A percentile compares a stretch with the other conserved stretches of the same genome.
These are phyloP conservation scores for Burhinus oedicnemus DNA, from an alignment of 2,113 vertebrate species.

Conservation along the genomic window DNA sequence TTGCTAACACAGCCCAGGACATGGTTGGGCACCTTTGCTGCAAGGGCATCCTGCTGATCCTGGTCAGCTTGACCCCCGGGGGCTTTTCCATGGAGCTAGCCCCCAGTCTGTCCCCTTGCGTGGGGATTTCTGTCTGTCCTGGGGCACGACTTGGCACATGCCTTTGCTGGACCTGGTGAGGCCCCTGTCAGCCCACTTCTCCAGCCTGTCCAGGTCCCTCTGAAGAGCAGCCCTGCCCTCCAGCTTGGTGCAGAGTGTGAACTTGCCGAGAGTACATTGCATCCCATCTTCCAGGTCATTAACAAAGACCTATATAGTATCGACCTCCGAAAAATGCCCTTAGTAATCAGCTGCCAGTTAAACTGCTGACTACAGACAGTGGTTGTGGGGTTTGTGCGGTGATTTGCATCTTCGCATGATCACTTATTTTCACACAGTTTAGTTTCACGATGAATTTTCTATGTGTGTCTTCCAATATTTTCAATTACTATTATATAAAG, in stretches of 20 bases:
- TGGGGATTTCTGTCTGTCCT: not conserved
- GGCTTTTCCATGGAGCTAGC: not conserved
- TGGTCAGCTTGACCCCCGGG: not conserved
- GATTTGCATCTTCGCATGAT: not conserved
- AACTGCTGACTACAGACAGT: not conserved
- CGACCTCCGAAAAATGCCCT: not conserved
- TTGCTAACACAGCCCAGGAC: not conserved
- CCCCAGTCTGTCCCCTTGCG: not conserved
- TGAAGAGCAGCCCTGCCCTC: not conserved
- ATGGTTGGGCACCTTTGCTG: not conserved
- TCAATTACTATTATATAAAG: not conserved
- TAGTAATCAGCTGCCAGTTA: not conserved
- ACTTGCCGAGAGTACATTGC: not conserved
- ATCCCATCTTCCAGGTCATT: not conserved
- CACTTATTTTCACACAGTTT: not conserved
- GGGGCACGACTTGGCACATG: not conserved
- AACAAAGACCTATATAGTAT: not conserved
- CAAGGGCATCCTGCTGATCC: not conserved
- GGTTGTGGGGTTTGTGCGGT: not conserved
- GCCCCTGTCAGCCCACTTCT: not conserved
- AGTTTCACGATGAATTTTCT: not conserved
- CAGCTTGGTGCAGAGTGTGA: not conserved
- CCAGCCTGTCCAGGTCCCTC: not conserved
- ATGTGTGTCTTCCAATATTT: not conserved
- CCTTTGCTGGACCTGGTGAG: not conserved